Percentiles rank a stretch among this genome's conserved stretches.
Evolutionary conservation across 2,797 vertebrate species (phyloP).

Genomic region (Macropus fuliginosus): DNA sequence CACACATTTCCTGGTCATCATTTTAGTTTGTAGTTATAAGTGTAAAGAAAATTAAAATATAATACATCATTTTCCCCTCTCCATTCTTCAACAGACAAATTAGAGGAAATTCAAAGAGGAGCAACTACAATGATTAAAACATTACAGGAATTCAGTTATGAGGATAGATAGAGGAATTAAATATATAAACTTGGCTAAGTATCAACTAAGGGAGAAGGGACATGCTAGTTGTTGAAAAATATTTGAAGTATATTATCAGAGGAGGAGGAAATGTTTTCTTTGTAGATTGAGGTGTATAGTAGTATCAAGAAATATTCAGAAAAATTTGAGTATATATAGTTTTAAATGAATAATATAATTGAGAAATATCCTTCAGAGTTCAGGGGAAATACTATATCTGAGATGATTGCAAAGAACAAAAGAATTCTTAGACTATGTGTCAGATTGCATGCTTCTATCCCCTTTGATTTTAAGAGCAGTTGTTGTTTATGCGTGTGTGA

Average conservation of each 20-base stretch:
- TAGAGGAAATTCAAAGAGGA: neutral
- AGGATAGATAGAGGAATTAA: conserved; percentile 44
- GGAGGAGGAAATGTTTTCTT: conserved; percentile 18
- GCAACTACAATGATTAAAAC: conserved; percentile 41
- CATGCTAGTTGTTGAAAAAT: neutral
- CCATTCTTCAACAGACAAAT: conserved; percentile 36
- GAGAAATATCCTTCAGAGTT: neutral
- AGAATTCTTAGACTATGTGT: neutral
- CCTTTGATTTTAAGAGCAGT: neutral
- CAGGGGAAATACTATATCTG: neutral
- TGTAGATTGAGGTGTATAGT: neutral
- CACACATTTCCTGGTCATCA: neutral
- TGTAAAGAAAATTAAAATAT: conserved; percentile 6
- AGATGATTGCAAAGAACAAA: neutral
- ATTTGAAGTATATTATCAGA: neutral
- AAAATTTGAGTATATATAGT: conserved; percentile 8
- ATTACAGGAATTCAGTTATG: conserved; percentile 40
- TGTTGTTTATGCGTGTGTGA: neutral
- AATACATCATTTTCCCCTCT: neutral
- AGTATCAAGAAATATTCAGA: conserved; percentile 1
- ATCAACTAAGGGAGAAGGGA: conserved; percentile 8
- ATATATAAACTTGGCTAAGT: conserved; percentile 29
- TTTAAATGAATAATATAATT: neutral
- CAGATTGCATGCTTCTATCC: neutral
- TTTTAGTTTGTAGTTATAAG: conserved; percentile 42